Evolutionary conservation across 2,888 invertebrate genomes (phyloP).

Genomic region (Stenolophus ochropezus): DNA sequence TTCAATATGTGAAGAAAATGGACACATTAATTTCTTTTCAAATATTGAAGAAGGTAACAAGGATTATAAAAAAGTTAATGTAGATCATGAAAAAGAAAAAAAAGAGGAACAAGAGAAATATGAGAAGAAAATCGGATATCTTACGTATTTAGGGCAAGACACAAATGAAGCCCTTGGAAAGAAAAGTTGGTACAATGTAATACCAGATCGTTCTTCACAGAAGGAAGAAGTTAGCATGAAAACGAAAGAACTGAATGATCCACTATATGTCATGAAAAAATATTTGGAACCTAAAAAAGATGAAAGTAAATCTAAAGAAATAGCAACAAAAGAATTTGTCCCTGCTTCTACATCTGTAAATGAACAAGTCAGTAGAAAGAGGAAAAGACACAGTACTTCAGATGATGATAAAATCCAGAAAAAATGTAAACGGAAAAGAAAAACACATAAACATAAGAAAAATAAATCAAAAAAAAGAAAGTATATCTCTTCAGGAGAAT

Average conservation of each 20-base stretch:
- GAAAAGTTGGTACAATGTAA: constrained; percentile 91
- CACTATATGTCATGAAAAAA: constrained; percentile 82
- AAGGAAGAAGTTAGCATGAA: constrained; percentile 80
- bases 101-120: constrained; percentile 96
- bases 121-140: constrained; percentile 97
- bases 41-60: constrained; percentile 86
- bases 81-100: constrained; percentile 91
- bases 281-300: constrained; percentile 69
- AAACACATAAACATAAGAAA: constrained; percentile 67
- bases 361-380: constrained; percentile 38
- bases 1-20: constrained; percentile 64
- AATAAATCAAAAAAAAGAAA: constrained; percentile 67
- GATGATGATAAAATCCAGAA: constrained; percentile 66
- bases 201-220: constrained; percentile 76
- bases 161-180: constrained; percentile 90
- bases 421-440: constrained; percentile 68
- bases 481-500: constrained; percentile 57
- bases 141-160: constrained; percentile 96
- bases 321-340: constrained; percentile 60
- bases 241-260: constrained; percentile 83
- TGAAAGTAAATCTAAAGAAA: constrained; percentile 38
- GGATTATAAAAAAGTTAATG: constrained; percentile 81
- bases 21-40: constrained; percentile 90
- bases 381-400: constrained; percentile 35
- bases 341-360: background rate